Conservation (phyloP, 1,140 invertebrate genomes). For the Campoletis sonorensis region DNA sequence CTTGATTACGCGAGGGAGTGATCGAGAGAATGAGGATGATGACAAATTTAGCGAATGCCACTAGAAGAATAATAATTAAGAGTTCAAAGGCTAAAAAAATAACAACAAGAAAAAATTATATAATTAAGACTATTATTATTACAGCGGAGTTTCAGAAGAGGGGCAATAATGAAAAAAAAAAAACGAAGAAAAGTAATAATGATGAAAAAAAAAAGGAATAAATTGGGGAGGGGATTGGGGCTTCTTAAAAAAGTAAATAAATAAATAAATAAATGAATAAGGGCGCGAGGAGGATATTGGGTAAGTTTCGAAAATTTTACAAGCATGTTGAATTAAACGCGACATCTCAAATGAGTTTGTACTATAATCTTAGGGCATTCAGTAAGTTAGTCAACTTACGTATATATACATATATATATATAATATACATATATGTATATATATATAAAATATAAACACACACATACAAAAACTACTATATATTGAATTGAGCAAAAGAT, state of each 20-base stretch:
- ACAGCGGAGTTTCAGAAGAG: neutral
- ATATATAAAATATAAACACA: too few species aligned
- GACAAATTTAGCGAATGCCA: too few species aligned
- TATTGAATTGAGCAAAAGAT: too few species aligned
- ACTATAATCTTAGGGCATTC: conserved; percentile 67
- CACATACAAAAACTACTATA: too few species aligned
- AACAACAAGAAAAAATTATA: too few species aligned
- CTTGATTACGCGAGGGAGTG: too few species aligned
- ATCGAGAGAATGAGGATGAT: too few species aligned
- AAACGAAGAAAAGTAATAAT: neutral
- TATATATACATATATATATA: conserved; percentile 16
- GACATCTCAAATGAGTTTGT: conserved; percentile 60
- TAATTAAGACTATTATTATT: too few species aligned
- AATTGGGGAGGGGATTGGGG: conserved; percentile 51
- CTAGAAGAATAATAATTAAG: too few species aligned
- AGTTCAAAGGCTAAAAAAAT: too few species aligned
- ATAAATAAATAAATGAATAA: conserved; percentile 29
- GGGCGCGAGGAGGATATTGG: conserved; percentile 55
- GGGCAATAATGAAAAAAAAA: conserved; percentile 13
- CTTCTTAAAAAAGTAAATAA: conserved; percentile 25
- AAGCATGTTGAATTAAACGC: conserved; percentile 62
- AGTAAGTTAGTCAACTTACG: conserved; percentile 61
- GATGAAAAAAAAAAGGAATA: conserved; percentile 48
- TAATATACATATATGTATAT: too few species aligned
- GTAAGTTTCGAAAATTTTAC: conserved; percentile 70